Percentiles rank a stretch among this genome's conserved stretches.
phyloP scores from a whole-genome alignment of 2,888 invertebrate species.

The Antheraea yamamai region DNA sequence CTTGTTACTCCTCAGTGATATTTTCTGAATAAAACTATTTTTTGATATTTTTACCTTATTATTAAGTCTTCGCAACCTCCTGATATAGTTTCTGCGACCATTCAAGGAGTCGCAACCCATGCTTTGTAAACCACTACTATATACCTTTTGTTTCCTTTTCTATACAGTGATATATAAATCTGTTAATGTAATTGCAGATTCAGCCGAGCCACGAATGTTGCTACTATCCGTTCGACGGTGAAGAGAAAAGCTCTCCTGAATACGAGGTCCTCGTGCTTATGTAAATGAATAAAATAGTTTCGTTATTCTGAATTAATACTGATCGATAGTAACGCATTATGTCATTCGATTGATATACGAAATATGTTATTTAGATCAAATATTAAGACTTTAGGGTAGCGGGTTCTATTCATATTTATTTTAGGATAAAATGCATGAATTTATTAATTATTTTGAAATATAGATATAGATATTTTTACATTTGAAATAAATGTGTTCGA shows the following conservation, averaged over 20 bases:
- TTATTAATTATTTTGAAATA: not conserved
- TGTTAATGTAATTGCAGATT: conserved; percentile 69
- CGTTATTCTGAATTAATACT: not conserved
- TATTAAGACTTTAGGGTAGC: not conserved
- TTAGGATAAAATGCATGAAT: conserved; percentile 4
- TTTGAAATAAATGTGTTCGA: not conserved
- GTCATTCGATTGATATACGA: not conserved
- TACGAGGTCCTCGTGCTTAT: conserved; percentile 86
- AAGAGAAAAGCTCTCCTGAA: conserved; percentile 83
- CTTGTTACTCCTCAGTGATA: too few relatives aligned
- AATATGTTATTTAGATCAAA: not conserved
- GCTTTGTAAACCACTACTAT: too few relatives aligned
- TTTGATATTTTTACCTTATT: too few relatives aligned
- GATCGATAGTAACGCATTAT: not conserved
- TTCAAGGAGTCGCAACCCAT: too few relatives aligned
- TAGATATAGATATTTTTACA: not conserved
- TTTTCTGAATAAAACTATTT: too few relatives aligned
- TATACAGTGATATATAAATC: not conserved
- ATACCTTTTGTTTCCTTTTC: too few relatives aligned
- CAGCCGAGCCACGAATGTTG: conserved; percentile 84
- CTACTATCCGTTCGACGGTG: conserved; percentile 86
- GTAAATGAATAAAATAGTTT: conserved; percentile 38
- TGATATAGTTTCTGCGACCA: too few relatives aligned
- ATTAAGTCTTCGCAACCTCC: too few relatives aligned
- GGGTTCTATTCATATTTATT: not conserved